Evolutionary conservation across 2,888 invertebrate genomes (phyloP), one percentile per base, ranked within the genome.

Genomic region (Torymus aiolomorphi): DNA sequence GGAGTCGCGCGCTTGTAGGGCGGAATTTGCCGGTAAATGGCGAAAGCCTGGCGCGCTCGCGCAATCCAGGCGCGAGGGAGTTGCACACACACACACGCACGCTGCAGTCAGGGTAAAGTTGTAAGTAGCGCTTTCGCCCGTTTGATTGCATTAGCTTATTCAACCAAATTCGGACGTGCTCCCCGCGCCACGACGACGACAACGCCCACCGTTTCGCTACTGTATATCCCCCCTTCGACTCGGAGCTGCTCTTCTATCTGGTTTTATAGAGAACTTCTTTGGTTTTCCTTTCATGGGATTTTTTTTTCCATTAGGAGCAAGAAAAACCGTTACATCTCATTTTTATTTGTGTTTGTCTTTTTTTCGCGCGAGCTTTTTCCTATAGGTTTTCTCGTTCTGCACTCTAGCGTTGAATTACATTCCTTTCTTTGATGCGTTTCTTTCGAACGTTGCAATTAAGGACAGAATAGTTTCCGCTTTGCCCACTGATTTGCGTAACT

Each of bases 91-190:
- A 42, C 42, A 42, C 8, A 42, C 42, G 8, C 42, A 10, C 42
- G 8, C 42, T 42, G 8, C 42, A 42, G 42, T 42, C 54, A 11
- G 51, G 70, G 77, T 83, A 81, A 86, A 86, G 84, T 86, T 87
- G 83, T 84, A 85, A 85, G 85, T 87, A 86, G 84, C 85, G 84
- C 84, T 87, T 86, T 86, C 84, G 85, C 83, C 84, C 85, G 84
- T 86, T 87, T 85, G 85, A 88, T 86, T 85, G 85, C 85, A 84
- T 86, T 85, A 85, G 82, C 84, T 84, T 85, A 84, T 87, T 86
- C 84, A 83, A 82, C 82, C 82, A 80, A 83, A 82, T 84, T 86
- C 80, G 83, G 80, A 81, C 84, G 80, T 76, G 70, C 70, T 49
- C 49, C 57, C 14, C 14, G n/a, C 12, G 49, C 56, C 14, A 16